Conservation (phyloP, 2,113 vertebrate species). For the Pagrus major region DNA sequence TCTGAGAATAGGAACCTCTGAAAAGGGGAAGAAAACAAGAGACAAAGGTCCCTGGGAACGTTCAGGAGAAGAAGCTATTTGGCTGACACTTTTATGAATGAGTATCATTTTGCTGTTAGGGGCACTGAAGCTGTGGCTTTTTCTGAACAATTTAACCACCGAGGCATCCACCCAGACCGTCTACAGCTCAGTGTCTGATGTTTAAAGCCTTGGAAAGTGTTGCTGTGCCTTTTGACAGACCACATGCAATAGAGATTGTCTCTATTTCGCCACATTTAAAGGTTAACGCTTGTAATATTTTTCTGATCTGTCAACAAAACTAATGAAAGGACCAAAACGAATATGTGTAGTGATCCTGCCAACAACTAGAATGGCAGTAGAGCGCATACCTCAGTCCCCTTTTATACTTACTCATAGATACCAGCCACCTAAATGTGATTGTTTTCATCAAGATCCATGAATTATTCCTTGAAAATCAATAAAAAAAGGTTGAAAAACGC, state of each 20-base stretch:
- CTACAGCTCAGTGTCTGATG: not conserved
- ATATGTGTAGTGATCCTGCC: not conserved
- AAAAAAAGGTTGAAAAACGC: too few species aligned
- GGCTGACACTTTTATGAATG: slow-evolving; percentile 18
- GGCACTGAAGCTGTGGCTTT: not conserved
- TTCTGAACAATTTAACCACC: not conserved
- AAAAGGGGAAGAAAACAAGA: not conserved
- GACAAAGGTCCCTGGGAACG: not conserved
- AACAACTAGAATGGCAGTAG: too few species aligned
- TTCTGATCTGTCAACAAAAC: not conserved
- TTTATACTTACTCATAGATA: too few species aligned
- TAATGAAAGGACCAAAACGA: not conserved
- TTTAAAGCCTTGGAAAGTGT: not conserved
- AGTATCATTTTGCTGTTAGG: not conserved
- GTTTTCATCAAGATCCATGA: too few species aligned
- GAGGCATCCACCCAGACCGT: not conserved
- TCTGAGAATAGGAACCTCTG: not conserved
- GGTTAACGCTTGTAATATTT: not conserved
- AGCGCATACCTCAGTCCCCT: too few species aligned
- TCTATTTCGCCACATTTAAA: not conserved
- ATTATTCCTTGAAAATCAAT: too few species aligned
- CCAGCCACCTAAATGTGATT: too few species aligned
- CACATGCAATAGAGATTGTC: not conserved
- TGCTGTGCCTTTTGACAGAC: not conserved
- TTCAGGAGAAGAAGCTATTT: slow-evolving; percentile 5